Percentiles rank a stretch among this genome's conserved stretches.
Conservation (phyloP, 2,888 invertebrate species). For the Andrena bicolor region DNA sequence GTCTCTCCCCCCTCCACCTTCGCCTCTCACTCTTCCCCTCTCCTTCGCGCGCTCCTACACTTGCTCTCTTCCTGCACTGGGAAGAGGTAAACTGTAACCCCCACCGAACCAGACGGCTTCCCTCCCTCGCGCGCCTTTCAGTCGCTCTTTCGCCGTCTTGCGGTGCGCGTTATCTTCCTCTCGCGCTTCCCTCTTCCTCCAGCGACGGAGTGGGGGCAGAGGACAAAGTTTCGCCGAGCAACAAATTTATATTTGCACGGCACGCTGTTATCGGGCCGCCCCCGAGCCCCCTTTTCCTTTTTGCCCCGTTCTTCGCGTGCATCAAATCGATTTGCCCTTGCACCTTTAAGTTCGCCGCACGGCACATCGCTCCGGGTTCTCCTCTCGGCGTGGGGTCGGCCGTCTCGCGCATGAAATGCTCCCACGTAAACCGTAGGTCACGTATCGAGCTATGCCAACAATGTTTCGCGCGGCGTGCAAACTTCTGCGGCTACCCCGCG, state of each 20-base stretch:
- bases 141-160: constrained; percentile 52
- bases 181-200: constrained; percentile 14
- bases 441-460: constrained; percentile 35
- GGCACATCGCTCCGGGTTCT: constrained; percentile 2
- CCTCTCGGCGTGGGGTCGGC: not conserved
- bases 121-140: constrained; percentile 65
- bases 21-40: constrained; percentile 30
- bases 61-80: constrained; percentile 26
- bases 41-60: constrained; percentile 24
- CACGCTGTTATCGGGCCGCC: constrained; percentile 24
- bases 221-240: constrained; percentile 30
- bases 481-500: constrained; percentile 25
- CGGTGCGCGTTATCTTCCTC: constrained; percentile 36
- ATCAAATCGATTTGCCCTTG: constrained; percentile 50
- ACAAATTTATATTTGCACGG: constrained; percentile 50
- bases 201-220: not conserved
- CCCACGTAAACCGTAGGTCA: constrained; percentile 37
- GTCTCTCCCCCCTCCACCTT: constrained; percentile 33
- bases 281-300: not conserved
- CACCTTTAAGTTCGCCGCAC: constrained; percentile 37
- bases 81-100: constrained; percentile 49
- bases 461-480: constrained; percentile 31
- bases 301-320: constrained; percentile 35
- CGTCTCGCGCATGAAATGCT: constrained; percentile 39
- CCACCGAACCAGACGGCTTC: constrained; percentile 54